These are phyloP conservation scores for Spilosoma lubricipeda DNA, from an alignment of 2,888 invertebrate genomes.

Conservation along the genomic window DNA sequence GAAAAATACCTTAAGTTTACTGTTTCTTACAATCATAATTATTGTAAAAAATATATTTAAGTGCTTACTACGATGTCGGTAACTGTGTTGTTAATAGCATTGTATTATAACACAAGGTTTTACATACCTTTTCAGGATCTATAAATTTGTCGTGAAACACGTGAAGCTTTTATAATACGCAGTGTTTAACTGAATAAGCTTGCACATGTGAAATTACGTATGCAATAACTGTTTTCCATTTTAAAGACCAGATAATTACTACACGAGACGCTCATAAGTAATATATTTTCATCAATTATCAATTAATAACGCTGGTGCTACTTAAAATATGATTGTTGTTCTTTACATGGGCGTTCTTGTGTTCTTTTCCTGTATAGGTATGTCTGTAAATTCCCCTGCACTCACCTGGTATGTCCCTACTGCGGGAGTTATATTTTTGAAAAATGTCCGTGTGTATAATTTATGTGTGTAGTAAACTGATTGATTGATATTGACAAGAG, in stretches of 20 bases:
- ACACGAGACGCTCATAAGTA: constrained; percentile 54
- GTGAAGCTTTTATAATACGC: not conserved
- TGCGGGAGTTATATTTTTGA: too few relatives aligned
- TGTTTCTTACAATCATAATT: constrained; percentile 4
- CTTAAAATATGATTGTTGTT: not conserved
- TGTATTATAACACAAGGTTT: not conserved
- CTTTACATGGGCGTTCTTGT: too few relatives aligned
- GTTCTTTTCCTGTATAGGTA: too few relatives aligned
- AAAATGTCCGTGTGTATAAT: not conserved
- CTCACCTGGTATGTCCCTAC: too few relatives aligned
- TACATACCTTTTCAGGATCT: not conserved
- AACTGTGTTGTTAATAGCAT: constrained; percentile 6
- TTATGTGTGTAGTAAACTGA: too few relatives aligned
- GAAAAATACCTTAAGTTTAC: constrained; percentile 1
- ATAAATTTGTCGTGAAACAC: not conserved
- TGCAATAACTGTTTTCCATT: constrained; percentile 51
- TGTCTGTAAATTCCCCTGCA: too few relatives aligned
- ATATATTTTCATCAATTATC: constrained; percentile 26
- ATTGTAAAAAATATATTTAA: constrained; percentile 1
- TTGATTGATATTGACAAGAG: too few relatives aligned
- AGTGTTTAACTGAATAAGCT: constrained; percentile 23
- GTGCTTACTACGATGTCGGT: constrained; percentile 14
- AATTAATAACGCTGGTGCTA: not conserved
- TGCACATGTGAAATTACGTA: constrained; percentile 41
- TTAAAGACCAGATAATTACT: constrained; percentile 58